Percentiles rank a stretch among this genome's conserved stretches.
Evolutionary conservation across 1,140 invertebrate genomes (phyloP).

Genomic region (Euura saliciscinereae): DNA sequence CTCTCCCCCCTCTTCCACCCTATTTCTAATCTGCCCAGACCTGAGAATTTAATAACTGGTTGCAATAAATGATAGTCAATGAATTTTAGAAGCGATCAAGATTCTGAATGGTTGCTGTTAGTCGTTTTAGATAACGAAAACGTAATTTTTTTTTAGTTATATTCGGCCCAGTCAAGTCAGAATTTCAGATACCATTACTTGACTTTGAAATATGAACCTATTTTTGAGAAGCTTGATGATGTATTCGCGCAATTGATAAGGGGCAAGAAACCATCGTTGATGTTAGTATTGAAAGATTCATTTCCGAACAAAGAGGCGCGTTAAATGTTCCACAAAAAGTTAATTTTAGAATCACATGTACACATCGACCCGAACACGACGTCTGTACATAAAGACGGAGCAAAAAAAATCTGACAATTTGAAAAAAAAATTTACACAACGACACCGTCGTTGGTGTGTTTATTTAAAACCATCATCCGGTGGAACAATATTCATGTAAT

Average conservation of each 20-base stretch:
- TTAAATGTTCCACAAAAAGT: neutral
- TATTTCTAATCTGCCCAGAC: neutral
- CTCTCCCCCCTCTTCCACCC: neutral
- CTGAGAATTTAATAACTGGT: too few relatives aligned
- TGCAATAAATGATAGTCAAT: too few relatives aligned
- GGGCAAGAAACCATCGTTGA: neutral
- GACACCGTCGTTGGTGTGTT: neutral
- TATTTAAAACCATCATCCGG: neutral
- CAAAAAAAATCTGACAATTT: neutral
- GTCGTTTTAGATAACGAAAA: too few relatives aligned
- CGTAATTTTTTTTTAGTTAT: too few relatives aligned
- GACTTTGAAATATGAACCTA: too few relatives aligned
- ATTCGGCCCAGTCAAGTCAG: too few relatives aligned
- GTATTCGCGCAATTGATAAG: too few relatives aligned
- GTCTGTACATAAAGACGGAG: neutral
- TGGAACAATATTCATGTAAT: neutral
- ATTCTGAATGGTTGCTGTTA: too few relatives aligned
- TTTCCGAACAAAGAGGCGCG: neutral
- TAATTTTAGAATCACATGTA: neutral
- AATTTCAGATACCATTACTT: too few relatives aligned
- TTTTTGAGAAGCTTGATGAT: too few relatives aligned
- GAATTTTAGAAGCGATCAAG: too few relatives aligned
- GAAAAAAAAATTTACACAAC: neutral
- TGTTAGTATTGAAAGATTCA: neutral
- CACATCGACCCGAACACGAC: neutral